A percentile compares a stretch with the other conserved stretches of the same genome.
These are phyloP conservation scores for Tholera decimalis DNA, from an alignment of 2,888 invertebrate genomes.

Conservation along the genomic window DNA sequence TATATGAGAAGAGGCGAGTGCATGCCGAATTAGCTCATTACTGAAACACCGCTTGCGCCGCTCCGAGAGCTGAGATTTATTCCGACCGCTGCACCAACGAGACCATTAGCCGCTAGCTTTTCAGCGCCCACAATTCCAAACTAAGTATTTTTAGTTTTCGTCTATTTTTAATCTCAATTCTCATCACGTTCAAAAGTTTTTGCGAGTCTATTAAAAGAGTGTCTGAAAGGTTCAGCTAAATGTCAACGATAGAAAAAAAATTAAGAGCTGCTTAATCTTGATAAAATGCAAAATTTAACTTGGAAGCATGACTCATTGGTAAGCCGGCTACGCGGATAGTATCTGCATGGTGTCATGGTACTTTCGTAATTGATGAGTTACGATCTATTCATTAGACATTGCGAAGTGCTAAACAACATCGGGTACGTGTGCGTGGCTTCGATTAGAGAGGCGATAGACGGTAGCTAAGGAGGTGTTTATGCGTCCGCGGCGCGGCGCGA, in stretches of 20 bases:
- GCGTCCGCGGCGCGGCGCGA: constrained; percentile 69
- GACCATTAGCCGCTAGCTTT: constrained; percentile 76
- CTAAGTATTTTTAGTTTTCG: constrained; percentile 25
- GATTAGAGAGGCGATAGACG: constrained; percentile 76
- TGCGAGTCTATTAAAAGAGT: neutral
- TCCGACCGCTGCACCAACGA: constrained; percentile 78
- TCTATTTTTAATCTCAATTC: constrained; percentile 24
- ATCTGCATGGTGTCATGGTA: constrained; percentile 36
- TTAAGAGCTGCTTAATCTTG: neutral
- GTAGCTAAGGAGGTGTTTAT: constrained; percentile 84
- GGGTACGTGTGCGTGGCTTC: constrained; percentile 52
- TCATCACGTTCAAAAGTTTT: constrained; percentile 14
- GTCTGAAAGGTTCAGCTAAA: constrained; percentile 9
- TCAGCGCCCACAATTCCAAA: constrained; percentile 68
- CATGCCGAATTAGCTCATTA: constrained; percentile 87
- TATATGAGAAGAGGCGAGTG: constrained; percentile 65
- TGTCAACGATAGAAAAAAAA: constrained; percentile 8
- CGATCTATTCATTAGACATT: constrained; percentile 47
- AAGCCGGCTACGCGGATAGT: neutral
- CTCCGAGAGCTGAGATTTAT: constrained; percentile 76
- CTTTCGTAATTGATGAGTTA: constrained; percentile 49
- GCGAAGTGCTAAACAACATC: constrained; percentile 34
- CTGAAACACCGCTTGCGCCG: constrained; percentile 71
- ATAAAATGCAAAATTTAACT: constrained; percentile 13
- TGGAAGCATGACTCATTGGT: constrained; percentile 14